Percentiles rank a stretch among this genome's conserved stretches.
phyloP scores from a whole-genome alignment of 2,113 vertebrate genomes.

The Scalopus aquaticus region DNA sequence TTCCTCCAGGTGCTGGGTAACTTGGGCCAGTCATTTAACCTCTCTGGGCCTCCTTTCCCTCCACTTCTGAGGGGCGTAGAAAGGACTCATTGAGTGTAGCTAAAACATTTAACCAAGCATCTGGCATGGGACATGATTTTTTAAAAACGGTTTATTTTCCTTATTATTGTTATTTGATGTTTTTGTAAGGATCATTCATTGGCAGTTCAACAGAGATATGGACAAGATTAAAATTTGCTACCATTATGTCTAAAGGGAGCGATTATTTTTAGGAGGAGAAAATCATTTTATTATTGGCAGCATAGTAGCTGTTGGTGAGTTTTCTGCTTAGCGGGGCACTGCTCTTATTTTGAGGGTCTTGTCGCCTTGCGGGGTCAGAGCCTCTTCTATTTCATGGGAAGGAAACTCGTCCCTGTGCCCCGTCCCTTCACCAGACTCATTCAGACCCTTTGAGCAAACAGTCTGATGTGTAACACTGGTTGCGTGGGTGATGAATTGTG shows the following conservation, averaged over 20 bases:
- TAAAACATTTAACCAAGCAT: not conserved
- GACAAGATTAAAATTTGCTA: not conserved
- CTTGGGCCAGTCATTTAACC: not conserved
- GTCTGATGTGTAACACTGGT: not conserved
- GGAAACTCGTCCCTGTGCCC: not conserved
- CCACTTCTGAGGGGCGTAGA: not conserved
- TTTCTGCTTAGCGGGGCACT: not conserved
- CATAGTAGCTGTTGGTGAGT: not conserved
- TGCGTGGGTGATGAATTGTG: not conserved
- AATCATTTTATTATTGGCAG: not conserved
- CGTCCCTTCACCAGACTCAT: not conserved
- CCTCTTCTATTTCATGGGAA: not conserved
- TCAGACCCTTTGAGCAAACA: not conserved
- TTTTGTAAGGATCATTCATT: not conserved
- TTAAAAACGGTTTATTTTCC: not conserved
- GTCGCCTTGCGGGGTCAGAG: accelerated
- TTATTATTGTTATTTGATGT: not conserved
- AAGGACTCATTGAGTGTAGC: not conserved
- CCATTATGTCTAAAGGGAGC: not conserved
- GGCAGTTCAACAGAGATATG: not conserved
- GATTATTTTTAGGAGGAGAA: not conserved
- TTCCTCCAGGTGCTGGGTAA: not conserved
- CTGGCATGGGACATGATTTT: not conserved
- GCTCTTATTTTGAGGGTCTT: not conserved
- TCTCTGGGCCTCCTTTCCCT: not conserved